phyloP scores from a whole-genome alignment of 2,888 invertebrate species.

The Drosophila villosipedis region DNA sequence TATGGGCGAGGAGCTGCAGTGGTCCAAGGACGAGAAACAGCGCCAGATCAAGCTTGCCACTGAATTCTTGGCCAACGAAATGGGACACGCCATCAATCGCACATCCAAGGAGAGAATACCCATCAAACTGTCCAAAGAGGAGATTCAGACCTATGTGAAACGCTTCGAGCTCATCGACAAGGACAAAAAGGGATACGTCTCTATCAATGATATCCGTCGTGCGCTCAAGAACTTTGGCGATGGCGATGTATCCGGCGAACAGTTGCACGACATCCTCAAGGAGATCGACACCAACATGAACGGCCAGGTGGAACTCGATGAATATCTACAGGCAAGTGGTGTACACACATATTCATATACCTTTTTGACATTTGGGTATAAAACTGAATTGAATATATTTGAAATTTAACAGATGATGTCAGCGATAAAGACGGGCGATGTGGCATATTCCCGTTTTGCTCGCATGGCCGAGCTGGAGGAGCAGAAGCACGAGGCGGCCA shows the following conservation, averaged over 20 bases:
- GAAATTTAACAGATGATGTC: conserved; percentile 94
- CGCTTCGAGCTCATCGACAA: conserved; percentile 98
- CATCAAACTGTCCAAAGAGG: conserved; percentile 96
- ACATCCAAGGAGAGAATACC: conserved; percentile 94
- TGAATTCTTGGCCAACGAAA: conserved; percentile 96
- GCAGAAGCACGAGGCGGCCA: conserved; percentile 91
- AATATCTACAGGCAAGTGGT: conserved; percentile 95
- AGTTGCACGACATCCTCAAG: conserved; percentile 97
- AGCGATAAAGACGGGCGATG: conserved; percentile 97
- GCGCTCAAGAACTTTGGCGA: conserved; percentile 96
- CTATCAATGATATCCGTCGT: conserved; percentile 97
- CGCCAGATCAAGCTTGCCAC: conserved; percentile 92
- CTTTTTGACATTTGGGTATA: neutral
- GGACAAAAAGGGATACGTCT: conserved; percentile 98
- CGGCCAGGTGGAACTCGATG: conserved; percentile 99
- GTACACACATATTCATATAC: neutral
- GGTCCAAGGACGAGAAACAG: conserved; percentile 92
- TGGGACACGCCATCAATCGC: conserved; percentile 97
- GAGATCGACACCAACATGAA: conserved; percentile 99
- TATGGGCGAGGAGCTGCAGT: conserved; percentile 98
- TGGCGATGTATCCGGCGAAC: conserved; percentile 93
- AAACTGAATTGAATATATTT: neutral
- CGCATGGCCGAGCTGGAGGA: conserved; percentile 97
- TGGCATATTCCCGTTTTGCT: conserved; percentile 97
- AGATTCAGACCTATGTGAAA: conserved; percentile 96